Base-by-base conservation (phyloP, 1,140 invertebrate species). In the Panulirus ornatus region DNA sequence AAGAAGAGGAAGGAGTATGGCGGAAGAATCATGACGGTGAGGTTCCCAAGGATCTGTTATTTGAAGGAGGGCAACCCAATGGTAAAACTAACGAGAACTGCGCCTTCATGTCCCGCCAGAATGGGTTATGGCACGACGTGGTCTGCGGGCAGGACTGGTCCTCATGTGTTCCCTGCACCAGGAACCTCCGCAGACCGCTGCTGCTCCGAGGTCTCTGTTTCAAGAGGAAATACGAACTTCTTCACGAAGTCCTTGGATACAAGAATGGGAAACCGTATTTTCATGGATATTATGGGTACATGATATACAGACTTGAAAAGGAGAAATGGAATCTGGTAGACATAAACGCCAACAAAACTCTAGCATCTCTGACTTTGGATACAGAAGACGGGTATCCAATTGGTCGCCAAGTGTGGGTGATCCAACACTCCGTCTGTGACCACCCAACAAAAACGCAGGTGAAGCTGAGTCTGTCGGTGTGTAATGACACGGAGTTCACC, bases 131-230 rank as follows among this genome's bases (percentile, higher is more conserved):
- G 71, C 44, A 47, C 14, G 84, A 86, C 63, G 71, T 44, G 1
- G 16, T 27, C 2, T 86, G 84, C 27, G 70, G 14, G 6, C n/a
- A 76, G n/a, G 14, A 86, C n/a, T 86, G 63, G n/a, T n/a, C 22
- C 11, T 44, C 84, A 9, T 86, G 84, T 30, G 84, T 75, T 8
- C 71, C 84, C 16, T 86, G 84, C 84, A 44, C 44, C 1, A 34
- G 22, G 22, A 71, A 75, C 84, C 27, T 19, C 3, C 36, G 11
- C 6, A 30, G n/a, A 11, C 44, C 71, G 0, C 47, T 91, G 8
- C 83, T 82, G n/a, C 42, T 91, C 22, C 76, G 84, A 38, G 89
- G 89, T 30, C 70, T 91, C 5, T 91, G 89, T n/a, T 83, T 85
- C n/a, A 19, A n/a, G 8, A 30, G 34, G 0, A 70, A 91, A 36